These are phyloP conservation scores for Aricia agestis DNA, from an alignment of 1,140 invertebrate genomes.

Conservation along the genomic window DNA sequence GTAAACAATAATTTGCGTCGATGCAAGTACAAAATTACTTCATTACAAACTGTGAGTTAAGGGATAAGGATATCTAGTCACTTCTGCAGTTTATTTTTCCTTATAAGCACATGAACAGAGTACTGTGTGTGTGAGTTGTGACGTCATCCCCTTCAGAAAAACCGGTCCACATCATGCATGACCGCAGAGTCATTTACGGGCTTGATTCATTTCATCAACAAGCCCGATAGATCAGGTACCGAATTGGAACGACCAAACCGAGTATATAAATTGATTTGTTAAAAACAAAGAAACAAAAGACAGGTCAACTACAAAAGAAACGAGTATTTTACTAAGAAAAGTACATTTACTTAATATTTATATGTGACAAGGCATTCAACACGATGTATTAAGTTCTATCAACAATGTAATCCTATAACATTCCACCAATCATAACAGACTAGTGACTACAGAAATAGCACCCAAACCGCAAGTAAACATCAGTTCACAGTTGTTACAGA, in stretches of 20 bases:
- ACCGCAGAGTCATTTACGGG: conserved; percentile 56
- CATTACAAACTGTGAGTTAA: neutral
- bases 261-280: neutral
- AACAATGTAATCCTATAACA: conserved; percentile 5
- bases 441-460: conserved; percentile 32
- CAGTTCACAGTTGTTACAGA: conserved; percentile 33
- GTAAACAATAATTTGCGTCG: too few species aligned
- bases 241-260: neutral
- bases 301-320: neutral
- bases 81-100: conserved; percentile 6
- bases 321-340: neutral
- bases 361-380: neutral
- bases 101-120: conserved; percentile 16
- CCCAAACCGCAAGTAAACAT: conserved; percentile 32
- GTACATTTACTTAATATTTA: too few species aligned
- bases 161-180: conserved; percentile 59
- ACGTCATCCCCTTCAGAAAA: conserved; percentile 56
- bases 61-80: neutral
- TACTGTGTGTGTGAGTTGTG: too few species aligned
- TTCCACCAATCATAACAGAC: conserved; percentile 22
- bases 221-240: conserved; percentile 7
- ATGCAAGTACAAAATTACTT: neutral
- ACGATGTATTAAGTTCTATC: neutral
- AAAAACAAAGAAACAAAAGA: neutral
- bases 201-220: conserved; percentile 46